A percentile compares a stretch with the other conserved stretches of the same genome.
Evolutionary conservation across 1,140 invertebrate species (phyloP).

Genomic region (Thaumatotibia leucotreta): DNA sequence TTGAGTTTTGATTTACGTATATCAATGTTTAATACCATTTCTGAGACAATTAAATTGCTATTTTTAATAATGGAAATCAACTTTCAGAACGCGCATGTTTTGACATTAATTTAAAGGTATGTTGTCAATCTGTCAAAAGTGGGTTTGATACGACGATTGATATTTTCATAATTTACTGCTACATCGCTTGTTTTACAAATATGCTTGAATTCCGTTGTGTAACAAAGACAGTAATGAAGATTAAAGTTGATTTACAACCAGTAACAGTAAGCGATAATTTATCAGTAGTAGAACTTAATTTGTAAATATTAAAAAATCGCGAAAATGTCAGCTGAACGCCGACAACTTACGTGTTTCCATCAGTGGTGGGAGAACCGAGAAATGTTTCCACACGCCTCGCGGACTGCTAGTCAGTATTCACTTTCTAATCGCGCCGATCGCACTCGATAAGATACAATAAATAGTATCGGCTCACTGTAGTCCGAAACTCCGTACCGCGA

Average conservation of each 20-base stretch:
- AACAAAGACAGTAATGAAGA: not conserved
- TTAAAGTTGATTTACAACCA: not conserved
- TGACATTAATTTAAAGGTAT: no score
- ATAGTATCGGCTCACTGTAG: not conserved
- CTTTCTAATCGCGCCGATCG: conserved; percentile 67
- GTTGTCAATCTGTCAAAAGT: not conserved
- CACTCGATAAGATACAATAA: conserved; percentile 19
- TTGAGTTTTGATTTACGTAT: no score
- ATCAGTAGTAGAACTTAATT: conserved; percentile 1
- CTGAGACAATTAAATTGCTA: no score
- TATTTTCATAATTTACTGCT: not conserved
- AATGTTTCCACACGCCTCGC: conserved; percentile 38
- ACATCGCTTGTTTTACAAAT: not conserved
- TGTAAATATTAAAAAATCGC: conserved; percentile 16
- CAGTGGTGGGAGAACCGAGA: conserved; percentile 58
- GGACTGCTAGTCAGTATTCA: conserved; percentile 43
- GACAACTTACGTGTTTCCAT: conserved; percentile 41
- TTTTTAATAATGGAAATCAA: no score
- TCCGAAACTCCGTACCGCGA: conserved; percentile 15
- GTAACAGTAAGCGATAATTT: not conserved
- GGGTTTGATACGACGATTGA: not conserved
- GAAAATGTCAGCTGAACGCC: conserved; percentile 38
- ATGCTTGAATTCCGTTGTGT: not conserved
- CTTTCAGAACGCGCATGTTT: not conserved
- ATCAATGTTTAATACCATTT: no score